Base-by-base conservation (phyloP, 2,888 invertebrate genomes). In the Phortica okadai region DNA sequence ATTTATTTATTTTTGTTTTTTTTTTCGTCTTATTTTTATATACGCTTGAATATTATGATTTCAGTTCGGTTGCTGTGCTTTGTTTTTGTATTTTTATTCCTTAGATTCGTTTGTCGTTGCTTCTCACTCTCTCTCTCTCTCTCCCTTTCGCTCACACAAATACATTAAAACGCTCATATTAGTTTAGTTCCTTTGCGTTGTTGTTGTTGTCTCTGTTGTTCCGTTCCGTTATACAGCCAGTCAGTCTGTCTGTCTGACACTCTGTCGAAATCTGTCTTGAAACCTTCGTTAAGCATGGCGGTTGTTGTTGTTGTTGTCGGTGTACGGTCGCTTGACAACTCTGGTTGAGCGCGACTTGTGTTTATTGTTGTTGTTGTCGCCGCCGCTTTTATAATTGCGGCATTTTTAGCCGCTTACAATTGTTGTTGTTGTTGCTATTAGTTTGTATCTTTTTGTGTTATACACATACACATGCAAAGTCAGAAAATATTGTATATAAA, bases 1-100 rank as follows among this genome's bases (percentile, higher is more conserved):
- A 14, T 50, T 50, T 50, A 14, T 50, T 50, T 14, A 14, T 50
- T 14, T 11, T 50, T 50, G 14, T 50, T 4, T 33, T 33, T 33
- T 58, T 75, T 82, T 77, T 73, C 76, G 74, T 80, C 78, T 79
- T 83, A 81, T 82, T 84, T 87, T 87, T 83, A 84, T 84, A 82
- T 85, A 85, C 41, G 16, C 16, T 14, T 64, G 64, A 33, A 64
- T 64, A 64, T 64, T 64, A 64, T 64, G 62, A 62, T 64, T 64
- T 64, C 11, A 14, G 25, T 21, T 41, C 41, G 25, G 33, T 64
- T 64, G 33, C 33, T 33, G 3, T 33, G 33, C 33, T 33, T 33
- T 33, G 8, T 64, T 64, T 8, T 59, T 59, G 58, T 58, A 58
- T 58, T 58, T 16, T 58, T 16, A 21, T 58, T n/a, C 16, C 58